These are phyloP conservation scores for Lasioglossum calceatum DNA, from an alignment of 2,888 invertebrate genomes.

Conservation along the genomic window DNA sequence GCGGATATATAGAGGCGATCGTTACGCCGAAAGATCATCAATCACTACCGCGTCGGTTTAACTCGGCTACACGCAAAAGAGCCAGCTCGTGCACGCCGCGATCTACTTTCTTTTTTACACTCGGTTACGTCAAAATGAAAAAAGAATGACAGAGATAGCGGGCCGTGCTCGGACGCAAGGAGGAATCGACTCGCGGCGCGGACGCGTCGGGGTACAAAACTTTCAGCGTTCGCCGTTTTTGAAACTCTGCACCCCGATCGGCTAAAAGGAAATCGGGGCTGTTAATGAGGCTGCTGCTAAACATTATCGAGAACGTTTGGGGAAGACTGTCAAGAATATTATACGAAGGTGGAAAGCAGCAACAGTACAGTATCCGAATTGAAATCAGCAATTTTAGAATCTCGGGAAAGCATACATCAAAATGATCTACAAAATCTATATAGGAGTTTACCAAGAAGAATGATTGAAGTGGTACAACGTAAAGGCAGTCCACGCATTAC, in stretches of 20 bases:
- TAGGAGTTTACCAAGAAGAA: too few relatives aligned
- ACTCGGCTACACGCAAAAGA: slow-evolving; percentile 73
- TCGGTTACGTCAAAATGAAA: slow-evolving; percentile 61
- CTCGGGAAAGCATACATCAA: too few relatives aligned
- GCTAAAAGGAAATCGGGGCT: too few relatives aligned
- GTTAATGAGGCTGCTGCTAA: too few relatives aligned
- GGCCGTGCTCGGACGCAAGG: slow-evolving; percentile 24
- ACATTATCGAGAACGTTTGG: too few relatives aligned
- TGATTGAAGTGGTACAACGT: too few relatives aligned
- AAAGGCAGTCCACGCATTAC: too few relatives aligned
- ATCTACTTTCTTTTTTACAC: slow-evolving; percentile 66
- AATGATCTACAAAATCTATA: too few relatives aligned
- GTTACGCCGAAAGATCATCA: slow-evolving; percentile 77
- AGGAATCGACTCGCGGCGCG: slow-evolving; percentile 1
- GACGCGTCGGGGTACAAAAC: not conserved
- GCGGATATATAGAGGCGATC: slow-evolving; percentile 72
- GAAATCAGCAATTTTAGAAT: too few relatives aligned
- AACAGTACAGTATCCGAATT: too few relatives aligned
- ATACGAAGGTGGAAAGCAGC: too few relatives aligned
- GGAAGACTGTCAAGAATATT: too few relatives aligned
- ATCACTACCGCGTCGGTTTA: slow-evolving; percentile 75
- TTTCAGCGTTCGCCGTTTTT: not conserved
- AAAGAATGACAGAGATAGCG: not conserved
- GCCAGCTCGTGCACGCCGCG: slow-evolving; percentile 65
- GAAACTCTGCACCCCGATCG: not conserved